Evolutionary conservation across 2,888 invertebrate species (phyloP), one percentile per base, ranked within the genome.

Genomic region (Sphaerophoria taeniata): DNA sequence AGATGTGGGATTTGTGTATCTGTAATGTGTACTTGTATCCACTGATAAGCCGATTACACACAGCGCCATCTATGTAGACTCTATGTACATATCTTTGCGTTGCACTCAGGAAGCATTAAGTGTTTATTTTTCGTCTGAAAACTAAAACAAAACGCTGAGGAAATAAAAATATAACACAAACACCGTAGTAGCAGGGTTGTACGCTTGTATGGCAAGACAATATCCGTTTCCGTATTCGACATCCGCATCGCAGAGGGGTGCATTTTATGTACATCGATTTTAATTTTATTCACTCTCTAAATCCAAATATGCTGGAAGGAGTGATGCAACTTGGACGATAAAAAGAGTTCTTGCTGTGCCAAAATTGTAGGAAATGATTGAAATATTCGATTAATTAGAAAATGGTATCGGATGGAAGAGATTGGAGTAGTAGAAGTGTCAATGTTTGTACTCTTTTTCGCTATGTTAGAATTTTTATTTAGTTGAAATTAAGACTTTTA

Each of bases 31-130:
- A 53, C 6, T 11, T 61, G 3, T n/a, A 45, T 36, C 39, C 33
- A n/a, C 34, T 47, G 65, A 72, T 71, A 65, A 78, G 63, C 58
- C 63, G 71, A 71, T 72, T 78, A 78, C 34, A 49, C 60, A 36
- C n/a, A n/a, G 31, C 45, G 4, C 58, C 39, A 58, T 36, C 36
- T 45, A 14, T 16, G 45, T 45, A 45, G 6, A 45, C 11, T 60
- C 24, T 6, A 14, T 14, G 11, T 36, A 56, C 3, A 36, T 49
- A 49, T 49, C 5, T 56, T n/a, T n/a, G n/a, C n/a, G 56, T 31
- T 36, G 34, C 36, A 4, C 9, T 14, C 11, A 47, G n/a, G 11
- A 36, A 39, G 36, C 12, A 4, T 16, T 56, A 12, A 11, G 14
- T 16, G 16, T 36, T 58, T 58, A 2, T 6, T 7, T 16, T 16